Base-by-base conservation (phyloP, 2,888 invertebrate genomes). In the Stenotaenia linearis region DNA sequence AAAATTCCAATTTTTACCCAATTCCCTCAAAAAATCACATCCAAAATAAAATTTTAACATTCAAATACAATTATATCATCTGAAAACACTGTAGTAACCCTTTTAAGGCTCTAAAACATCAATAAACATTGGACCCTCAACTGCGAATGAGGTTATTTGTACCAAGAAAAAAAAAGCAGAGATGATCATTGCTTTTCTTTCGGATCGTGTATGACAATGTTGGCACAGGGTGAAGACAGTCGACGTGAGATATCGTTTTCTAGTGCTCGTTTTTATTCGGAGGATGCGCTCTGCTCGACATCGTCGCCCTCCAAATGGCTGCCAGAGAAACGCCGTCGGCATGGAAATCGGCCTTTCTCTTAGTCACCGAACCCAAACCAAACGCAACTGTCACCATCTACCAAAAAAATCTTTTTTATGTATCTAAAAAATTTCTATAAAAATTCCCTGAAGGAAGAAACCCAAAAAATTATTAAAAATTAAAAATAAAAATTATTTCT, bases 281-380 rank as follows among this genome's bases (percentile, higher is more conserved):
- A 56, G 18, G 56, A 56, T 56, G 56, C 18, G 23, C 56, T 56
- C 56, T 23, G 56, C n/a, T 56, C 56, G 56, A 56, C 56, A 56
- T 56, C 56, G 56, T 56, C 56, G 56, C 56, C 56, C 56, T 56
- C 56, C 56, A 56, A 56, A 56, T 56, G 56, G 56, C 56, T 56
- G 23, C 21, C 56, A 56, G 56, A 56, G 56, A 56, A 56, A 56
- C 56, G 56, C 56, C 23, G 56, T 56, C 56, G 56, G 56, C 56
- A 56, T 56, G 15, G 56, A 56, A 56, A 56, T 56, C 56, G 56
- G 56, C 56, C 56, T 56, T 56, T 56, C 56, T 18, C 56, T 56
- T 56, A n/a, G 56, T 56, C 56, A 56, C 18, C 21, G 9, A 56
- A 56, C 56, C 56, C 56, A 56, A n/a, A n/a, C n/a, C n/a, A n/a